Percentiles rank a stretch among this genome's conserved stretches.
phyloP scores from a whole-genome alignment of 1,140 invertebrate genomes.

The Macrotrachela quadricornifera region DNA sequence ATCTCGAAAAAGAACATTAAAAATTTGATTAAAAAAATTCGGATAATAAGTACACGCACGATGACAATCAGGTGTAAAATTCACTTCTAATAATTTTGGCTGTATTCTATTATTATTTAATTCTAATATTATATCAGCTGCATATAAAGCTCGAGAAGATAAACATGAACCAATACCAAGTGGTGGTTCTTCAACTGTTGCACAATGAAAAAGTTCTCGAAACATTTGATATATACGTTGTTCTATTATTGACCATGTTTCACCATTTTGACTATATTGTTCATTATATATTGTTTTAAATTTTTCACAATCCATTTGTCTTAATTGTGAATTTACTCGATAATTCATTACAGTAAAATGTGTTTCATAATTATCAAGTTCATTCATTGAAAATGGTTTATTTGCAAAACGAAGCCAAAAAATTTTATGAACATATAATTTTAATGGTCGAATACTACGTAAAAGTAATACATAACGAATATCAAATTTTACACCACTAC shows the following conservation, averaged over 20 bases:
- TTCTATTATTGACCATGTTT: slow-evolving; percentile 25
- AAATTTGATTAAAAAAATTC: slow-evolving; percentile 66
- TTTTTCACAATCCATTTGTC: no score
- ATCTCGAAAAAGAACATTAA: slow-evolving; percentile 56
- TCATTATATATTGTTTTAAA: no score
- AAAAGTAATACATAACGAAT: slow-evolving; percentile 62
- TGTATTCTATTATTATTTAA: slow-evolving; percentile 40
- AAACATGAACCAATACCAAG: slow-evolving; percentile 48
- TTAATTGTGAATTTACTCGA: slow-evolving; percentile 12
- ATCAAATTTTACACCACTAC: slow-evolving; percentile 58
- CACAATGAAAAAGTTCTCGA: slow-evolving; percentile 48
- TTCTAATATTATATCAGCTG: slow-evolving; percentile 62
- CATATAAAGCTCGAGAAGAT: slow-evolving; percentile 66
- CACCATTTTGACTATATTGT: no score
- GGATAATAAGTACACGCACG: slow-evolving; percentile 71
- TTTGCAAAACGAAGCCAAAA: slow-evolving; percentile 75
- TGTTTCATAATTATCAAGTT: slow-evolving; percentile 64
- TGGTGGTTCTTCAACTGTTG: slow-evolving; percentile 40
- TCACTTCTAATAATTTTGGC: slow-evolving; percentile 61
- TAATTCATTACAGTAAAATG: slow-evolving; percentile 91
- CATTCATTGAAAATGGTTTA: slow-evolving; percentile 48
- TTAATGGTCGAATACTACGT: slow-evolving; percentile 48
- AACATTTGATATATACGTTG: slow-evolving; percentile 50
- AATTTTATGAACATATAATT: slow-evolving; percentile 52
- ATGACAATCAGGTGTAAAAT: slow-evolving; percentile 67